Evolutionary conservation across 1,140 invertebrate genomes (phyloP).

Genomic region (Laodelphax striatellus): DNA sequence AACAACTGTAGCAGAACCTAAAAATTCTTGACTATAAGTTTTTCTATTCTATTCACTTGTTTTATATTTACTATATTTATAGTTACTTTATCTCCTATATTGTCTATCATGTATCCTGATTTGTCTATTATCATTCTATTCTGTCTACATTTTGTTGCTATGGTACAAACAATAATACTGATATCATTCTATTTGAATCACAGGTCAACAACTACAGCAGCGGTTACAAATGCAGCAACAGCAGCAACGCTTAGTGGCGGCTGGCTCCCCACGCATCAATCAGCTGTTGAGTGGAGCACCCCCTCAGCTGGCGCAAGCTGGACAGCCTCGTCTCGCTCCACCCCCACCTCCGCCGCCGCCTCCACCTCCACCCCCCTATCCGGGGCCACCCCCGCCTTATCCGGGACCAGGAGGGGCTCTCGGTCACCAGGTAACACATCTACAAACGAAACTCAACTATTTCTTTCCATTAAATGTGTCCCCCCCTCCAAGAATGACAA

Average conservation of each 20-base stretch:
- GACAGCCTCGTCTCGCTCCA: slow-evolving; percentile 22
- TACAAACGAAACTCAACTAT: not conserved
- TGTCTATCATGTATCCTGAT: too few relatives aligned
- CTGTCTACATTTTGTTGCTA: not conserved
- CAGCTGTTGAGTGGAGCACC: slow-evolving; percentile 15
- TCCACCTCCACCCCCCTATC: slow-evolving; percentile 55
- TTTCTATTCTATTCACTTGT: too few relatives aligned
- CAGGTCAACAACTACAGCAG: not conserved
- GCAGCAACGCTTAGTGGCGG: slow-evolving; percentile 7
- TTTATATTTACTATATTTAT: too few relatives aligned
- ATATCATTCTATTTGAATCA: not conserved
- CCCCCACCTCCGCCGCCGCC: slow-evolving; percentile 39
- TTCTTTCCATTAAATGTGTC: not conserved
- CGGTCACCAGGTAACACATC: slow-evolving; percentile 55
- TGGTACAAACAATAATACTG: too few relatives aligned
- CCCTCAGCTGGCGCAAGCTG: too few relatives aligned
- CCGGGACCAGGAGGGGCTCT: slow-evolving; percentile 49
- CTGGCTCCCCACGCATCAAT: slow-evolving; percentile 29
- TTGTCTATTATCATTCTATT: too few relatives aligned
- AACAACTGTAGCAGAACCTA: too few relatives aligned
- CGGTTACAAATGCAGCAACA: slow-evolving; percentile 3
- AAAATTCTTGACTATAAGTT: too few relatives aligned
- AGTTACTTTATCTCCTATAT: too few relatives aligned
- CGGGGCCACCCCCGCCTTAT: slow-evolving; percentile 56
- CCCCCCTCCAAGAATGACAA: too few relatives aligned